Evolutionary conservation across 2,113 vertebrate species (phyloP).

Genomic region (Nyctibius bracteatus): DNA sequence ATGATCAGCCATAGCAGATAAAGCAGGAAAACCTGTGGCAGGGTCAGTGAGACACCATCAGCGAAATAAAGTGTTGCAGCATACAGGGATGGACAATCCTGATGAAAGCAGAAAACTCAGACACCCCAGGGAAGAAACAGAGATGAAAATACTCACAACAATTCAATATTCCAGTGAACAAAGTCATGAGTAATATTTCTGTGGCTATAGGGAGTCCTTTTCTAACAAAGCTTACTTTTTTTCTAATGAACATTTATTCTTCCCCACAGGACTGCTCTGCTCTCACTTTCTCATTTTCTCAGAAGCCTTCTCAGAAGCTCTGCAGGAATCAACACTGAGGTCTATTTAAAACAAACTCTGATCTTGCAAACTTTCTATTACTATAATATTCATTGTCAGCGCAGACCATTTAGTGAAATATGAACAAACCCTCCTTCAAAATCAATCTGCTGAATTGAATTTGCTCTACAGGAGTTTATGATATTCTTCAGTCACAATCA

Average conservation of each 20-base stretch:
- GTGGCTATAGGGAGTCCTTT: neutral
- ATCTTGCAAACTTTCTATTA: neutral
- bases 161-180: neutral
- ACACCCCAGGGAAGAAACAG: neutral
- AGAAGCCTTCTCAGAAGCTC: neutral
- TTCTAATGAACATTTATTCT: neutral
- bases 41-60: neutral
- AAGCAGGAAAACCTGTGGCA: slow-evolving; percentile 5
- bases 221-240: neutral
- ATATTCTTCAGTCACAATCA: neutral
- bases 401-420: neutral
- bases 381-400: neutral
- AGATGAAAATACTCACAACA: neutral
- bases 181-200: neutral
- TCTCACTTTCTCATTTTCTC: neutral
- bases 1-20: slow-evolving; percentile 23
- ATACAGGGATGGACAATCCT: neutral
- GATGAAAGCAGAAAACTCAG: slow-evolving; percentile 11
- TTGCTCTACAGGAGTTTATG: neutral
- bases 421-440: neutral
- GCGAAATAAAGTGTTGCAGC: neutral
- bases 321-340: neutral
- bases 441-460: neutral
- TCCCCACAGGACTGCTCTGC: neutral
- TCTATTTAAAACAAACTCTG: neutral